phyloP scores from a whole-genome alignment of 2,888 invertebrate species.

The Fragum fragum region DNA sequence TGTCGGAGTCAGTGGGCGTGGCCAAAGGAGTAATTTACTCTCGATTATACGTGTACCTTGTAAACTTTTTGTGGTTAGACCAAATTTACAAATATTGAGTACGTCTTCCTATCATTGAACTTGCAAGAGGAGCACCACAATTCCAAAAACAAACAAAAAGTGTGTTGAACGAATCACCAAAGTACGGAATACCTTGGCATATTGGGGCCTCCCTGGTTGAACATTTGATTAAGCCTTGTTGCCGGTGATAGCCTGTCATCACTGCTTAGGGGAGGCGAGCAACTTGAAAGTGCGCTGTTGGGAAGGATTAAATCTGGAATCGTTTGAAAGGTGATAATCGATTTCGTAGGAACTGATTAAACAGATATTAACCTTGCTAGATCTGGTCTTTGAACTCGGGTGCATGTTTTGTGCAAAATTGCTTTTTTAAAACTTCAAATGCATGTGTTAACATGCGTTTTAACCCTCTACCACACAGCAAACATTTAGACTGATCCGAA shows the following conservation, averaged over 20 bases:
- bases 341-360: neutral
- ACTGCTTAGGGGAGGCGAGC: neutral
- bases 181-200: neutral
- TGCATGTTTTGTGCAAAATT: neutral
- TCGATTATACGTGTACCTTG: too few species aligned
- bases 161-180: neutral
- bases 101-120: neutral
- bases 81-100: neutral
- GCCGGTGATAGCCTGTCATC: neutral
- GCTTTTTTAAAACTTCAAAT: too few species aligned
- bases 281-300: neutral
- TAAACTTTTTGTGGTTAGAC: neutral
- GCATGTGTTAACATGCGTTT: too few species aligned
- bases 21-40: too few species aligned
- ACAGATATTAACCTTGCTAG: neutral
- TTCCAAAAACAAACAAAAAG: neutral
- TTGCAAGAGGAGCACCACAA: neutral
- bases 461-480: too few species aligned
- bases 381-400: neutral
- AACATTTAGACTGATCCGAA: too few species aligned
- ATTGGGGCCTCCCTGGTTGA: neutral
- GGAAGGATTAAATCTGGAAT: neutral
- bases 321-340: constrained; percentile 6
- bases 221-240: neutral
- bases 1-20: too few species aligned